These are phyloP conservation scores for Ethmia dodecea DNA, from an alignment of 2,888 invertebrate genomes.

Conservation along the genomic window DNA sequence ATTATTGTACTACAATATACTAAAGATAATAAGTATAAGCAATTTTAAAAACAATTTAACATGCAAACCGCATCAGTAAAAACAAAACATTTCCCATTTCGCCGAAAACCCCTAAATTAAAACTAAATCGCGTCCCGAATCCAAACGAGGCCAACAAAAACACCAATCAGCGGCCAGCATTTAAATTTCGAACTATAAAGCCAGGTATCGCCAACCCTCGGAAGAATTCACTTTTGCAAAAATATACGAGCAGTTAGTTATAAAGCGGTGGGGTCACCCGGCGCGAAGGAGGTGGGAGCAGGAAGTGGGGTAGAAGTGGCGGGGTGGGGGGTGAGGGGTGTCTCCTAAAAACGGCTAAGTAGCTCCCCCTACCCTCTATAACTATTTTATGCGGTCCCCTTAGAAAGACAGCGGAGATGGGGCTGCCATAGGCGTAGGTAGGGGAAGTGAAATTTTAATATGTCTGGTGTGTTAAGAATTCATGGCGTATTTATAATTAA, in stretches of 20 bases:
- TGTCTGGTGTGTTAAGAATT: conserved; percentile 73
- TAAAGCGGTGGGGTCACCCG: conserved; percentile 37
- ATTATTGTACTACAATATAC: too few relatives aligned
- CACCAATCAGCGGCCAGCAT: conserved; percentile 56
- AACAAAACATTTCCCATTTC: conserved; percentile 49
- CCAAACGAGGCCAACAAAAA: conserved; percentile 56
- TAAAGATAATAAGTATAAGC: too few relatives aligned
- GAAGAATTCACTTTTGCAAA: conserved; percentile 72
- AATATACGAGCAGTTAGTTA: conserved; percentile 74
- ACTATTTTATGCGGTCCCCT: conserved; percentile 78
- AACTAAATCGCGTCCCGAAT: conserved; percentile 73
- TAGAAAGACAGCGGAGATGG: conserved; percentile 75
- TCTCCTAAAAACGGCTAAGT: conserved; percentile 78
- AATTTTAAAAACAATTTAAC: conserved; percentile 20
- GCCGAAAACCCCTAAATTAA: conserved; percentile 63
- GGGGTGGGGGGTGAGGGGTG: conserved; percentile 67
- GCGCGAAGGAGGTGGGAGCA: conserved; percentile 44
- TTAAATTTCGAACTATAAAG: conserved; percentile 55
- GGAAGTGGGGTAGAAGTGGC: conserved; percentile 68
- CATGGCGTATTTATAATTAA: conserved; percentile 73
- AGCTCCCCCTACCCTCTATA: conserved; percentile 73
- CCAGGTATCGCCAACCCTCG: conserved; percentile 69
- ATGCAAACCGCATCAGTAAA: conserved; percentile 41
- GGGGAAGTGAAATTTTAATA: conserved; percentile 74
- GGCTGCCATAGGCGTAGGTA: conserved; percentile 55